Conservation (phyloP, 1,140 invertebrate genomes). For the Leptinotarsa texana region DNA sequence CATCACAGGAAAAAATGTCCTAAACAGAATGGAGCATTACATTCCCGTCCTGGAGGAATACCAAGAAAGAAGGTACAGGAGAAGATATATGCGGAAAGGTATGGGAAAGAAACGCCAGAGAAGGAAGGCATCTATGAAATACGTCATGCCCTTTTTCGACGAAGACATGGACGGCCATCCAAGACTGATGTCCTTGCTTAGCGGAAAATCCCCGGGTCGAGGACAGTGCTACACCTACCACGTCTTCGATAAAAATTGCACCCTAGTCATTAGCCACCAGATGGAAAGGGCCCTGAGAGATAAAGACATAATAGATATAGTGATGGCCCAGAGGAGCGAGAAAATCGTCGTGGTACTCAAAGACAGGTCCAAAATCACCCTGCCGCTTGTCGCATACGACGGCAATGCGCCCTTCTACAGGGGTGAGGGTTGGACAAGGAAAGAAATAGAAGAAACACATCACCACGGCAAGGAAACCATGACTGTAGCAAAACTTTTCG, state of each 20-base stretch:
- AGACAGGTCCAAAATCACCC: conserved; percentile 69
- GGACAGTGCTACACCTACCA: conserved; percentile 61
- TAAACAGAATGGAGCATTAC: conserved; percentile 62
- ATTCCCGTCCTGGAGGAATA: conserved; percentile 73
- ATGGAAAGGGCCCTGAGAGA: conserved; percentile 76
- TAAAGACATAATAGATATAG: conserved; percentile 75
- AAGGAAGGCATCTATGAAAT: conserved; percentile 66
- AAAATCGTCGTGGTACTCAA: conserved; percentile 72
- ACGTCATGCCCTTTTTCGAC: conserved; percentile 69
- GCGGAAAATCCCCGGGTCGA: conserved; percentile 53
- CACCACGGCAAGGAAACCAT: conserved; percentile 61
- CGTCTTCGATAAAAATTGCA: conserved; percentile 71
- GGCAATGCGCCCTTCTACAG: conserved; percentile 64
- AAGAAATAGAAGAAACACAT: conserved; percentile 66
- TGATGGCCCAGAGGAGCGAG: conserved; percentile 73
- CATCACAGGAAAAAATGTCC: conserved; percentile 57
- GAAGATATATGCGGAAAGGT: conserved; percentile 47
- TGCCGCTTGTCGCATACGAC: conserved; percentile 68
- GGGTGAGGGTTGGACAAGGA: conserved; percentile 63
- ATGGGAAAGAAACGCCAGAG: conserved; percentile 68
- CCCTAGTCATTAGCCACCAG: conserved; percentile 71
- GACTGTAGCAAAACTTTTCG: conserved; percentile 72
- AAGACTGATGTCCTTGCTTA: conserved; percentile 64
- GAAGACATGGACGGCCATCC: conserved; percentile 67
- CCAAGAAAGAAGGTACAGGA: conserved; percentile 52